Conservation (phyloP, 2,113 vertebrate genomes). For the Antechinus flavipes region DNA sequence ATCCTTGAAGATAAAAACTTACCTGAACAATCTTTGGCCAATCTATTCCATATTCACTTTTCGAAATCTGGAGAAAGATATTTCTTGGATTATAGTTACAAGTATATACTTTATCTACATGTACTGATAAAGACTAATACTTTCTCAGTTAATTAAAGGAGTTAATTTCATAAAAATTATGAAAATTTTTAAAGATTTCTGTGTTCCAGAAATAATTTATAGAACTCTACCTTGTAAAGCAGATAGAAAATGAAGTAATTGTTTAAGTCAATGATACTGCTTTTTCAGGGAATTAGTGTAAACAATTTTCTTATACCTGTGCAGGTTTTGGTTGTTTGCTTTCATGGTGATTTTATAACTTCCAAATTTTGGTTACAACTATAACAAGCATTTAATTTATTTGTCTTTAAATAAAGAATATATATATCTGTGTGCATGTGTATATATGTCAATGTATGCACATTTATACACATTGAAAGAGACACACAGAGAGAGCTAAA, state of each 20-base stretch:
- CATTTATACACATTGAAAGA: neutral
- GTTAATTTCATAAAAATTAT: neutral
- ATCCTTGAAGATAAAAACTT: neutral
- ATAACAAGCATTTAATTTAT: neutral
- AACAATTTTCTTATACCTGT: neutral
- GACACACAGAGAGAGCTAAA: neutral
- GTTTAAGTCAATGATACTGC: conserved; percentile 45
- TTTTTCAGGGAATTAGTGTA: conserved; percentile 10
- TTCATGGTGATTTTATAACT: neutral
- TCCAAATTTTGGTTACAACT: neutral
- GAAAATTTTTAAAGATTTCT: neutral
- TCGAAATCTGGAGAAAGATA: neutral
- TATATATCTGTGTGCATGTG: too few species aligned
- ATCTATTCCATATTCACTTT: neutral
- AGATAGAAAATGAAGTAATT: conserved; percentile 45
- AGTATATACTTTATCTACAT: neutral
- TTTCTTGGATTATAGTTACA: neutral
- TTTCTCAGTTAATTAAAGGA: neutral
- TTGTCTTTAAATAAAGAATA: neutral
- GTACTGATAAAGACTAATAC: neutral
- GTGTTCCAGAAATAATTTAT: conserved; percentile 47
- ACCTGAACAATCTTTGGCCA: neutral
- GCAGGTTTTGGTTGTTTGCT: neutral
- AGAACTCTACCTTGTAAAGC: conserved; percentile 37
- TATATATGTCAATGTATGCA: neutral